These are phyloP conservation scores for Colistium nudipinnis DNA, from an alignment of 2,113 vertebrate genomes.

Conservation along the genomic window DNA sequence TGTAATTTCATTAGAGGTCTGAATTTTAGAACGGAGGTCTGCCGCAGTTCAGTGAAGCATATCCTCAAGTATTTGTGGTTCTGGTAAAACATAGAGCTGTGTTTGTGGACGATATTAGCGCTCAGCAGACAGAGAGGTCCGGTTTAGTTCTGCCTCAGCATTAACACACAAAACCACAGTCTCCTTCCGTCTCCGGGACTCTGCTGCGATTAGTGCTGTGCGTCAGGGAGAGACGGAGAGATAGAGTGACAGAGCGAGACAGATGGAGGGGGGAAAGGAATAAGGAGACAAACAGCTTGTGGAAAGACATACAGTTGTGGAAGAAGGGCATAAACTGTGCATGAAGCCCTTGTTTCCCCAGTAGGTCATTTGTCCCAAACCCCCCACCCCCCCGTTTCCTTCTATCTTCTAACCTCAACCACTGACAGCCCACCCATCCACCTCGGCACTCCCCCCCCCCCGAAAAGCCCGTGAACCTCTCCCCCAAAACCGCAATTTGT, in stretches of 20 bases:
- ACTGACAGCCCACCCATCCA: slow-evolving; percentile 46
- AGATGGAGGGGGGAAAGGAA: slow-evolving; percentile 20
- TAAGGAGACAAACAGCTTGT: slow-evolving; percentile 36
- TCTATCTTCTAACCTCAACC: slow-evolving; percentile 43
- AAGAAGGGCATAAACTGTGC: slow-evolving; percentile 18
- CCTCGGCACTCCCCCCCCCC: slow-evolving; percentile 38
- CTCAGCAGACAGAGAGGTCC: slow-evolving; percentile 59
- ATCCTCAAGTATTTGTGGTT: slow-evolving; percentile 73
- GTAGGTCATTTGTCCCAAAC: slow-evolving; percentile 43
- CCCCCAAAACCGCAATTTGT: slow-evolving; percentile 71
- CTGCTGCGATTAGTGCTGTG: slow-evolving; percentile 49
- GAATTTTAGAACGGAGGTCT: slow-evolving; percentile 73
- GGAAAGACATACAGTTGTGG: slow-evolving; percentile 25
- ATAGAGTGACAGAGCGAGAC: slow-evolving; percentile 36
- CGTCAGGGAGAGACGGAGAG: slow-evolving; percentile 47
- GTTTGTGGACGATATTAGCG: slow-evolving; percentile 70
- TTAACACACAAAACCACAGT: slow-evolving; percentile 69
- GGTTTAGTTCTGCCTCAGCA: slow-evolving; percentile 52
- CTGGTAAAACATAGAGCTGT: slow-evolving; percentile 67
- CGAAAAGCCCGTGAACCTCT: slow-evolving; percentile 49
- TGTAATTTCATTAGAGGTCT: slow-evolving; percentile 77
- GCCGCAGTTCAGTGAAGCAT: slow-evolving; percentile 73
- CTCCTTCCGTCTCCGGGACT: slow-evolving; percentile 67
- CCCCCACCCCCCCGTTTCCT: slow-evolving; percentile 9
- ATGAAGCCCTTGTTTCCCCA: slow-evolving; percentile 50